Evolutionary conservation across 2,888 invertebrate genomes (phyloP).

Genomic region (Apodemia hepburni): DNA sequence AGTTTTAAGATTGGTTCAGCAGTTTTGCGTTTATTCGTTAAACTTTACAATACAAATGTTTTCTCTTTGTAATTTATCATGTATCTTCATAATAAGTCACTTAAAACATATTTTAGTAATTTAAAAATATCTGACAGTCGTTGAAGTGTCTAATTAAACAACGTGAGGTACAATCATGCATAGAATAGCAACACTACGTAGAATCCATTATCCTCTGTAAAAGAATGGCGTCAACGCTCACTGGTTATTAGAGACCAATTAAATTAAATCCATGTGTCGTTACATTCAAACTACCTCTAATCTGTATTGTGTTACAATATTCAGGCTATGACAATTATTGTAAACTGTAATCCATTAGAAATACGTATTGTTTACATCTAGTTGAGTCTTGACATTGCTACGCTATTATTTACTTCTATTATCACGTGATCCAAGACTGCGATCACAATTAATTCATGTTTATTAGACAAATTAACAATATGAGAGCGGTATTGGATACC

Average conservation of each 20-base stretch:
- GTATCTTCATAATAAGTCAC: too few species aligned
- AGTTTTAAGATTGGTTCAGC: too few species aligned
- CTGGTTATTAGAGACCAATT: not conserved
- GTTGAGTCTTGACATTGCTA: conserved; percentile 60
- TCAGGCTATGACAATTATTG: conserved; percentile 37
- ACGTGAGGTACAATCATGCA: not conserved
- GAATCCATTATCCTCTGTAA: not conserved
- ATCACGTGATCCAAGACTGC: conserved; percentile 49
- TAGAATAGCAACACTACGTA: not conserved
- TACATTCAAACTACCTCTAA: not conserved
- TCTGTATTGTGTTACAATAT: conserved; percentile 25
- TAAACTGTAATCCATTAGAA: conserved; percentile 38
- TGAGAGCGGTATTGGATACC: conserved; percentile 36
- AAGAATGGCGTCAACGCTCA: not conserved
- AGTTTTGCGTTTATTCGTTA: too few species aligned
- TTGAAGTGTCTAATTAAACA: not conserved
- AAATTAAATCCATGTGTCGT: not conserved
- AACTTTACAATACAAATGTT: too few species aligned
- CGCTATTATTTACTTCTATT: conserved; percentile 53
- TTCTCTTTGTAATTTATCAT: too few species aligned
- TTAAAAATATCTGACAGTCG: too few species aligned
- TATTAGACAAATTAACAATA: conserved; percentile 72
- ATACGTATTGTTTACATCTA: conserved; percentile 53
- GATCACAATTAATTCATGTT: conserved; percentile 46
- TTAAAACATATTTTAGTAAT: too few species aligned